phyloP scores from a whole-genome alignment of 2,113 vertebrate genomes.

The Serilophus lunatus region DNA sequence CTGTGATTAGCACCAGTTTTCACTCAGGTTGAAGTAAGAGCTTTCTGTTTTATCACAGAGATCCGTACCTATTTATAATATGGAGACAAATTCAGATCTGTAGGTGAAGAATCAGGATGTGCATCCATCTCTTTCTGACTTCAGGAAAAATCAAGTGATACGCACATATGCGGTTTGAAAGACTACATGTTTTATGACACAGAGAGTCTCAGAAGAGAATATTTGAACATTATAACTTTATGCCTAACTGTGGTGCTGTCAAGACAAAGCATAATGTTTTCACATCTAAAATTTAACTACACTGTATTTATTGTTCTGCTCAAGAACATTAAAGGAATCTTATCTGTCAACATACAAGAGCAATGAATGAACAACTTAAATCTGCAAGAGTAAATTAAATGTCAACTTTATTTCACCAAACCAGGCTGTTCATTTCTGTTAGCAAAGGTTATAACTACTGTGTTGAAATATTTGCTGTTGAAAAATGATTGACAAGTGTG shows the following conservation, averaged over 20 bases:
- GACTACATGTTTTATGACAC: not conserved
- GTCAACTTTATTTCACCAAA: constrained; percentile 41
- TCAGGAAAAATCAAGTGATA: not conserved
- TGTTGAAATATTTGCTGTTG: not conserved
- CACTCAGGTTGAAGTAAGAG: not conserved
- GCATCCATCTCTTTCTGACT: not conserved
- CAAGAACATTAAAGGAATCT: constrained; percentile 13
- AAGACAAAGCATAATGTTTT: constrained; percentile 22
- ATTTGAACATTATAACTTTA: constrained; percentile 31
- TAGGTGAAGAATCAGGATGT: not conserved
- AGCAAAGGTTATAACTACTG: not conserved
- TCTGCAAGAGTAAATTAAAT: not conserved
- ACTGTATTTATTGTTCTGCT: constrained; percentile 34
- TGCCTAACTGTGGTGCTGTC: not conserved
- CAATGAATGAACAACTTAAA: not conserved
- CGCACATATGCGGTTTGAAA: not conserved
- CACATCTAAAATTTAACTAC: constrained; percentile 6
- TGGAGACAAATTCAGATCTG: not conserved
- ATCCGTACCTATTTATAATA: not conserved
- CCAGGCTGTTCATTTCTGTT: not conserved
- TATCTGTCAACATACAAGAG: not conserved
- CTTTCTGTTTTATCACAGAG: too few species aligned
- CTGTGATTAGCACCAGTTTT: not conserved
- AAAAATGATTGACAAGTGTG: not conserved
- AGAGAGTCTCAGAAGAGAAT: constrained; percentile 7